Percentiles rank a stretch among this genome's conserved stretches.
Conservation (phyloP, 2,113 vertebrate genomes). For the Siniperca chuatsi region DNA sequence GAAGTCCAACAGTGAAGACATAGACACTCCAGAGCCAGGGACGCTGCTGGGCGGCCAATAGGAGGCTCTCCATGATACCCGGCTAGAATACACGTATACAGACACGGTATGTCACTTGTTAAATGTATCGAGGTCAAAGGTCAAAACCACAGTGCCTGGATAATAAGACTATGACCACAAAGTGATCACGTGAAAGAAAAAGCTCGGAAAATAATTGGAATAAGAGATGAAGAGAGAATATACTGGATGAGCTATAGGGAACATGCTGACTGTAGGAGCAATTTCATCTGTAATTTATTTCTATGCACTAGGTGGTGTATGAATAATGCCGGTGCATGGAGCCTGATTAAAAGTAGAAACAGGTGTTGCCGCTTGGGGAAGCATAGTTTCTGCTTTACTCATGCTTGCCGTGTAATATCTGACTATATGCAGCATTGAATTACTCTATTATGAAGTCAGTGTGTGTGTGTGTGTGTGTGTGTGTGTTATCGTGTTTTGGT, state of each 20-base stretch:
- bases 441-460: not conserved
- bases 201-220: not conserved
- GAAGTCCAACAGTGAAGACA: slow-evolving; percentile 85
- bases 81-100: slow-evolving; percentile 53
- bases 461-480: not conserved
- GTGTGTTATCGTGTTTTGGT: not conserved
- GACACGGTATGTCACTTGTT: not conserved
- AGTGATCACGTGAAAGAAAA: not conserved
- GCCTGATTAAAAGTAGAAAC: not conserved
- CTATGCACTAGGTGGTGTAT: too few species aligned
- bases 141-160: not conserved
- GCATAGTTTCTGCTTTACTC: not conserved
- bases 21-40: slow-evolving; percentile 87
- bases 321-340: not conserved
- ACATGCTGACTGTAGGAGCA: too few species aligned
- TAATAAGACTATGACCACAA: not conserved
- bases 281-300: too few species aligned
- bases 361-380: not conserved
- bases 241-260: not conserved
- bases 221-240: not conserved
- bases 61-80: slow-evolving; percentile 76
- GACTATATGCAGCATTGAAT: not conserved
- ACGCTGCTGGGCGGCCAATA: slow-evolving; percentile 73
- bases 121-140: too few species aligned
- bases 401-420: too few species aligned